phyloP scores from a whole-genome alignment of 2,113 vertebrate species.

The Sturnus vulgaris region DNA sequence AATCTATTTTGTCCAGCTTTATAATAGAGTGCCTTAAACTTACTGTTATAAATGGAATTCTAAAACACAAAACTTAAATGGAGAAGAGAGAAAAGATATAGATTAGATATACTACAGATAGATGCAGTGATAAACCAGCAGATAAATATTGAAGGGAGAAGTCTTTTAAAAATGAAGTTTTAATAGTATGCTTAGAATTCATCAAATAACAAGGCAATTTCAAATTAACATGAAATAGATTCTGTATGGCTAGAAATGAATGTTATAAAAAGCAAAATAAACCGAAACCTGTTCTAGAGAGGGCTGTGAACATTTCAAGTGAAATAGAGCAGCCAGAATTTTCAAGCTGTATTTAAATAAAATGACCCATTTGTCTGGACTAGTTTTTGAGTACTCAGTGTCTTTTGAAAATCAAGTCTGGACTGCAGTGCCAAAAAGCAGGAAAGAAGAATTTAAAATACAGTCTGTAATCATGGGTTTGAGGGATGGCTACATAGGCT shows the following conservation, averaged over 20 bases:
- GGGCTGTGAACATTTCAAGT: neutral
- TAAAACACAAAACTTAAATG: neutral
- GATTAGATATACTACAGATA: neutral
- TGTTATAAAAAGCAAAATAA: neutral
- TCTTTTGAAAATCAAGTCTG: neutral
- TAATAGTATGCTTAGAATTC: neutral
- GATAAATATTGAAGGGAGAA: neutral
- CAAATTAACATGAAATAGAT: neutral
- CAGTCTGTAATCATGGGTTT: neutral
- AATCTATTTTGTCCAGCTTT: neutral
- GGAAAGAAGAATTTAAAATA: neutral
- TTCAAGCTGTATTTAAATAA: neutral
- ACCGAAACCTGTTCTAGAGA: neutral
- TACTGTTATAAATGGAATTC: neutral
- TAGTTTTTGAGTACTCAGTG: neutral
- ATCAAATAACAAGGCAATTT: neutral
- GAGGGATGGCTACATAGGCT: neutral
- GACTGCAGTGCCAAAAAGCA: neutral
- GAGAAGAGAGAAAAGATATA: neutral
- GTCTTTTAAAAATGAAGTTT: neutral
- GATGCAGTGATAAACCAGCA: neutral
- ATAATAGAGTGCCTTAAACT: neutral
- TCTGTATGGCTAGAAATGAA: neutral
- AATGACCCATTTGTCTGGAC: neutral
- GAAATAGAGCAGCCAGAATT: neutral